phyloP scores from a whole-genome alignment of 2,888 invertebrate genomes.

The Drosophila vallismaia region DNA sequence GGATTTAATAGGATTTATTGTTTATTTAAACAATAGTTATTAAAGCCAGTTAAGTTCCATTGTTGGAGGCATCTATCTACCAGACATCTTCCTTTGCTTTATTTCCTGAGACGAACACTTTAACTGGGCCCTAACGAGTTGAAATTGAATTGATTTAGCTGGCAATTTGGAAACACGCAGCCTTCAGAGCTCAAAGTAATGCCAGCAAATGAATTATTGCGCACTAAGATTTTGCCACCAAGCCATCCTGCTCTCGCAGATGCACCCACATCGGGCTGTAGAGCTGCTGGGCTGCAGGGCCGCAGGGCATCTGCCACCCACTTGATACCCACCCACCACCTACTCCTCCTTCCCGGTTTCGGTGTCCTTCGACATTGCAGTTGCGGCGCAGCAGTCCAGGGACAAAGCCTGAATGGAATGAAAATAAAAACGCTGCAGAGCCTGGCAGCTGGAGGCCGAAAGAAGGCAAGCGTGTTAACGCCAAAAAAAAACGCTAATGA shows the following conservation, averaged over 20 bases:
- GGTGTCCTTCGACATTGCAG: constrained; percentile 49
- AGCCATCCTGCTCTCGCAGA: constrained; percentile 3
- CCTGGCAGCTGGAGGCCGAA: constrained; percentile 62
- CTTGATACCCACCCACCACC: background rate
- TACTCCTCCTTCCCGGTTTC: background rate
- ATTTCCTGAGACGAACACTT: background rate
- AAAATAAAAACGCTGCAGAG: constrained; percentile 40
- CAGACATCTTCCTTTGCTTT: background rate
- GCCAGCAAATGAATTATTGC: constrained; percentile 66
- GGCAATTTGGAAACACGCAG: constrained; percentile 43
- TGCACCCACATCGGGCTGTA: constrained; percentile 6
- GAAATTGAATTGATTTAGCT: constrained; percentile 49
- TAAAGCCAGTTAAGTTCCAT: background rate
- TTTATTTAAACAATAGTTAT: too few relatives aligned
- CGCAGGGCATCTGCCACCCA: constrained; percentile 16
- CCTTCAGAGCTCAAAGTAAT: constrained; percentile 45
- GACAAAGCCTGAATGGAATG: constrained; percentile 48
- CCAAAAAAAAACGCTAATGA: constrained; percentile 8
- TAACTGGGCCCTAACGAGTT: background rate
- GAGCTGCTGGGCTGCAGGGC: constrained; percentile 11
- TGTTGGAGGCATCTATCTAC: background rate
- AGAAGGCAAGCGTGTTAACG: constrained; percentile 8
- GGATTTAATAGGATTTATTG: too few relatives aligned
- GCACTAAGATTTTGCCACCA: constrained; percentile 51
- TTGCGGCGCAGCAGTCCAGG: constrained; percentile 57